These are phyloP conservation scores for Apteryx owenii DNA, from an alignment of 2,113 vertebrate species.

Conservation along the genomic window DNA sequence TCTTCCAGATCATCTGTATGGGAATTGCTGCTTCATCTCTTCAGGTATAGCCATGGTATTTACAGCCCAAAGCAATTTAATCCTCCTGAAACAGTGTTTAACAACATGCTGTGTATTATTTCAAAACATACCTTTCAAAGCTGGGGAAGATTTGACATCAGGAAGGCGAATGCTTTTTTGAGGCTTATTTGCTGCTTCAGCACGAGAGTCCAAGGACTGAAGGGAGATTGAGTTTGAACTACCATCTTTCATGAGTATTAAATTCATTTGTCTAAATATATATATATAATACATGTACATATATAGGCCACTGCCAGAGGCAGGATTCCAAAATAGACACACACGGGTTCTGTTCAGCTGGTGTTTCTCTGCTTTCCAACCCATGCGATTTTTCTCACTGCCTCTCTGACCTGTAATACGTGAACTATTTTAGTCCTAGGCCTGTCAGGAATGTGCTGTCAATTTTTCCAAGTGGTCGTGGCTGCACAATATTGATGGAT, in stretches of 20 bases:
- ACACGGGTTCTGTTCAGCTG: not conserved
- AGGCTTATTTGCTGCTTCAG: constrained; percentile 2
- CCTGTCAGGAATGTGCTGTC: not conserved
- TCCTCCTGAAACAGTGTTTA: not conserved
- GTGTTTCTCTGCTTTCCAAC: not conserved
- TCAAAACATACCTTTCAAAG: not conserved
- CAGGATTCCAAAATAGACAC: constrained; percentile 27
- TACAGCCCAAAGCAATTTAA: not conserved
- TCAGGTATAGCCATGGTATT: not conserved
- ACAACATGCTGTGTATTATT: not conserved
- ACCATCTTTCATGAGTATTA: not conserved
- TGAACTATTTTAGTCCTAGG: not conserved
- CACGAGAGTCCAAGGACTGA: not conserved
- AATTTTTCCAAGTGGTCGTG: not conserved
- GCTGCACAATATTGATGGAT: not conserved
- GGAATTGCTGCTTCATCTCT: not conserved
- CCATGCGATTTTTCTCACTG: not conserved
- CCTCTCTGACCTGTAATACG: not conserved
- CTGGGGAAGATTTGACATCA: not conserved
- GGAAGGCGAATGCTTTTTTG: not conserved
- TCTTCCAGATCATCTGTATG: not conserved
- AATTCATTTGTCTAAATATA: constrained; percentile 13
- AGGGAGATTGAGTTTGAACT: not conserved
- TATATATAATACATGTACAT: not conserved
- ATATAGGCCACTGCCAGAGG: not conserved